These are phyloP conservation scores for Sebastiscus tertius DNA, from an alignment of 2,797 vertebrate species.

Conservation along the genomic window DNA sequence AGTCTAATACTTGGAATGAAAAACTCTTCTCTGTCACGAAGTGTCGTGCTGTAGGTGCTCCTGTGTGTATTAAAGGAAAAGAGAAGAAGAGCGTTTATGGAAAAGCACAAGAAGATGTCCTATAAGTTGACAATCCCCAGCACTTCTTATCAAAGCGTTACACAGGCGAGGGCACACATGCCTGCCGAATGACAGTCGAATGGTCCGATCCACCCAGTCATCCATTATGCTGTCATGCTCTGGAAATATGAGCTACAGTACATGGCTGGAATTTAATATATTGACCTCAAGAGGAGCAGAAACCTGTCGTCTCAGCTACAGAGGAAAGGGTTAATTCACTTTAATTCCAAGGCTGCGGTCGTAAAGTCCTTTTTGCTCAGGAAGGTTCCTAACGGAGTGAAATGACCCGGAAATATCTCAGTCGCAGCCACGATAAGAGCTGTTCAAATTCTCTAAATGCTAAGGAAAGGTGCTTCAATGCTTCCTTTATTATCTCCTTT, in stretches of 20 bases:
- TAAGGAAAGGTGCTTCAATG: too few relatives aligned
- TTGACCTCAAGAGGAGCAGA: slow-evolving; percentile 15
- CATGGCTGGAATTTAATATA: slow-evolving; percentile 29
- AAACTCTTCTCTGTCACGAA: neutral
- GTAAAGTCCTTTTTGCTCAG: too few relatives aligned
- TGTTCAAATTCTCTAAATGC: too few relatives aligned
- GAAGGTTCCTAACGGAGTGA: too few relatives aligned
- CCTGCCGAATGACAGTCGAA: slow-evolving; percentile 27
- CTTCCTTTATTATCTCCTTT: too few relatives aligned
- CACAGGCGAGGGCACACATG: slow-evolving; percentile 21
- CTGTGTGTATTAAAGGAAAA: neutral
- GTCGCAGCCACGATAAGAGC: too few relatives aligned
- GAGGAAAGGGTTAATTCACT: slow-evolving; percentile 41
- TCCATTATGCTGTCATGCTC: slow-evolving; percentile 56
- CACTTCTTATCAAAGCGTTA: slow-evolving; percentile 41
- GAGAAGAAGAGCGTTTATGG: neutral
- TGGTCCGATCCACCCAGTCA: slow-evolving; percentile 26
- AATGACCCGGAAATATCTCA: too few relatives aligned
- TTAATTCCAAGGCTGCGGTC: slow-evolving; percentile 31
- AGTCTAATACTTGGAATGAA: neutral
- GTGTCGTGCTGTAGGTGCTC: neutral
- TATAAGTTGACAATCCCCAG: slow-evolving; percentile 20
- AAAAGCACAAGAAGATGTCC: neutral
- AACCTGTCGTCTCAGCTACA: neutral
- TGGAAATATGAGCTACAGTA: slow-evolving; percentile 30